A percentile compares a stretch with the other conserved stretches of the same genome.
These are phyloP conservation scores for Daptonema setosum DNA, from an alignment of 2,888 invertebrate species.

Conservation along the genomic window DNA sequence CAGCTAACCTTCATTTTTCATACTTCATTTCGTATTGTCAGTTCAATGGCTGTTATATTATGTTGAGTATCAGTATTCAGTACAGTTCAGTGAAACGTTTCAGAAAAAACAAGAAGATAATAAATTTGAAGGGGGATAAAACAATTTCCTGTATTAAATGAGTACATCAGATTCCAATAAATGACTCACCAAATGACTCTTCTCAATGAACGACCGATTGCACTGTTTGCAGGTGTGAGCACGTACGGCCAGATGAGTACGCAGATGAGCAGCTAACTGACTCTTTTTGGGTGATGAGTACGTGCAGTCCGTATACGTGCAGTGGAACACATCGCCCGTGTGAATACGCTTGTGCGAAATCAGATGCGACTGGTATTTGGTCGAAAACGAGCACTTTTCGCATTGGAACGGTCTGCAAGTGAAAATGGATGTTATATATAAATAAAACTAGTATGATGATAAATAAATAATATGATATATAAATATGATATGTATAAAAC, in stretches of 20 bases:
- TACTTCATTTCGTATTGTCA: too few species aligned
- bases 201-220: constrained; percentile 40
- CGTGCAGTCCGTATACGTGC: constrained; percentile 39
- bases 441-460: too few species aligned
- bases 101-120: too few species aligned
- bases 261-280: constrained; percentile 43
- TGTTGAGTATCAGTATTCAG: too few species aligned
- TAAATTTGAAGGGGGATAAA: too few species aligned
- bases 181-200: constrained; percentile 39
- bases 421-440: not conserved
- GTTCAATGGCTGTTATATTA: too few species aligned
- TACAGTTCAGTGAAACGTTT: too few species aligned
- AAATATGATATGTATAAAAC: too few species aligned
- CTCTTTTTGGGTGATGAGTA: constrained; percentile 44
- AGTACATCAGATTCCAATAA: too few species aligned
- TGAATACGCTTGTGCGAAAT: constrained; percentile 44
- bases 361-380: constrained; percentile 44
- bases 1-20: too few species aligned
- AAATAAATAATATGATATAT: too few species aligned
- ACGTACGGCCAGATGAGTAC: constrained; percentile 37
- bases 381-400: constrained; percentile 45
- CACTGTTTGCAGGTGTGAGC: constrained; percentile 40
- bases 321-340: constrained; percentile 42
- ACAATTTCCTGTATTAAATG: too few species aligned
- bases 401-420: constrained; percentile 39